Evolutionary conservation across 2,797 vertebrate genomes (phyloP).

Genomic region (Pelochelys cantorii): DNA sequence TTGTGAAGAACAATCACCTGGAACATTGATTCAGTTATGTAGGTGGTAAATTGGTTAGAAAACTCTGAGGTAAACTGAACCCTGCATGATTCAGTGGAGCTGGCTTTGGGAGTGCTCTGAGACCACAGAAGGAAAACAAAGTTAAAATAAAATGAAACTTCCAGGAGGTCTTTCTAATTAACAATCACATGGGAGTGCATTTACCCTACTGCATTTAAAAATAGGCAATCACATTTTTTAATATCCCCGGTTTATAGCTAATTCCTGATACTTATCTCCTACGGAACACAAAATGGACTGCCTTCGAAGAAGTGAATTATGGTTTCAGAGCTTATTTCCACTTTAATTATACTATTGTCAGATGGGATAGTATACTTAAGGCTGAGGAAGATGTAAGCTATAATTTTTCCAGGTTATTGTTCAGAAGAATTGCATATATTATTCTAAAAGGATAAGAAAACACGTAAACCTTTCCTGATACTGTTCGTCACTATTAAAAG

Average conservation of each 20-base stretch:
- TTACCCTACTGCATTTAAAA: constrained; percentile 38
- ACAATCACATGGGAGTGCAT: constrained; percentile 33
- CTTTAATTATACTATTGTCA: neutral
- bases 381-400: neutral
- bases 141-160: constrained; percentile 52
- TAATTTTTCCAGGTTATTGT: neutral
- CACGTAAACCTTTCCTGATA: constrained; percentile 58
- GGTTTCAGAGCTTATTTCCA: neutral
- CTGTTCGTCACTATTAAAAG: constrained; percentile 47
- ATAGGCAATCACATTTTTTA: constrained; percentile 34
- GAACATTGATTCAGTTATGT: constrained; percentile 11
- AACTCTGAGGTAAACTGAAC: constrained; percentile 36
- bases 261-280: constrained; percentile 47
- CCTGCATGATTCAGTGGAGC: constrained; percentile 19
- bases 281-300: constrained; percentile 30
- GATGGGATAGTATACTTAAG: neutral
- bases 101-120: constrained; percentile 16
- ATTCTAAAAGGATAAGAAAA: neutral
- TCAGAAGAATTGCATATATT: neutral
- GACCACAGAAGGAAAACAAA: constrained; percentile 37
- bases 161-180: constrained; percentile 65
- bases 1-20: neutral
- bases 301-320: constrained; percentile 31
- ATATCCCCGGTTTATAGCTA: constrained; percentile 26
- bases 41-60: constrained; percentile 28